phyloP scores from a whole-genome alignment of 2,888 invertebrate species.

The Eilema griseolum region DNA sequence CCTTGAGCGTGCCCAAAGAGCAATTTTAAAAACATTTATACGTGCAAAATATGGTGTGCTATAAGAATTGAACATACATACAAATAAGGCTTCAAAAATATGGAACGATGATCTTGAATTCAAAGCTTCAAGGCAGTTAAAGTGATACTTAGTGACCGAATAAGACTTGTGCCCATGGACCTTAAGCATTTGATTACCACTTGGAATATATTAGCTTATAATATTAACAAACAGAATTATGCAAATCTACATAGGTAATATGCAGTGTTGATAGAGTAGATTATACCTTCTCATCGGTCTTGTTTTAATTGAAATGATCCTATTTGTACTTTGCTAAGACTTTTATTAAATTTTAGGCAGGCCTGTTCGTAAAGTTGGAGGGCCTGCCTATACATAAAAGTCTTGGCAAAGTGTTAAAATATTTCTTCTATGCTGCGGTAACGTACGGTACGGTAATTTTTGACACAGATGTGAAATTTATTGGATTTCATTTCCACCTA shows the following conservation, averaged over 20 bases:
- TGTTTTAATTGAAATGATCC: not conserved
- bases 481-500: too few relatives aligned
- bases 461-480: too few relatives aligned
- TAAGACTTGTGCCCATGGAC: slow-evolving; percentile 7
- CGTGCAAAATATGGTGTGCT: slow-evolving; percentile 42
- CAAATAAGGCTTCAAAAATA: slow-evolving; percentile 52
- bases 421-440: too few relatives aligned
- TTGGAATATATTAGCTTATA: slow-evolving; percentile 12
- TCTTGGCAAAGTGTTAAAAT: too few relatives aligned
- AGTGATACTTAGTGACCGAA: slow-evolving; percentile 19
- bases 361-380: too few relatives aligned
- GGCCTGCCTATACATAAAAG: too few relatives aligned
- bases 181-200: slow-evolving; percentile 16
- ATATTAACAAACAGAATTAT: slow-evolving; percentile 16
- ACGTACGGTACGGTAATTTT: too few relatives aligned
- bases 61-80: slow-evolving; percentile 58
- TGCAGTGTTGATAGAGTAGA: not conserved
- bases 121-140: slow-evolving; percentile 38
- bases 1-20: too few relatives aligned
- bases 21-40: too few relatives aligned
- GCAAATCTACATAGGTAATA: slow-evolving; percentile 4
- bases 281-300: not conserved
- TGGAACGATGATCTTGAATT: slow-evolving; percentile 38
- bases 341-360: too few relatives aligned
- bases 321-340: not conserved